Base-by-base conservation (phyloP, 2,113 vertebrate genomes). In the Rhinopomastus cyanomelas region DNA sequence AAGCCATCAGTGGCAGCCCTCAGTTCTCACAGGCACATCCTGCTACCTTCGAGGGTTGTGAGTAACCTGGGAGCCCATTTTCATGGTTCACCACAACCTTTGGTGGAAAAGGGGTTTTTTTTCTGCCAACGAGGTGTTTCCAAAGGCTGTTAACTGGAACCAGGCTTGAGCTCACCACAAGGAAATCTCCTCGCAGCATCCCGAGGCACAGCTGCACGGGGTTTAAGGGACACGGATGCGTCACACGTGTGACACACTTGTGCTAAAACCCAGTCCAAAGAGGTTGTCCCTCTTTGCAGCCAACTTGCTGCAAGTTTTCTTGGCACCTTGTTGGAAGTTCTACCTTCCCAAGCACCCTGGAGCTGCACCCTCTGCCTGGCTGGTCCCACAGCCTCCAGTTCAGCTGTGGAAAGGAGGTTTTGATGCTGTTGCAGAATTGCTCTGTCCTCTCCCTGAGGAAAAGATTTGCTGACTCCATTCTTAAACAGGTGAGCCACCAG, bases 41-140 rank as follows among this genome's bases (percentile, higher is more conserved):
- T 79, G 49, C 52, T 56, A 46, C 89, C 78, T 82, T 56, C 4
- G 2, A 62, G 61, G 59, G n/a, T n/a, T 64, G 49, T 20, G 53
- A 85, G 66, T 44, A 79, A 81, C 59, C 44, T 49, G 55, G 71
- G 30, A 82, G 74, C 75, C 75, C 75, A 0, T 87, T 91, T 94
- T 91, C 78, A 95, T 85, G 62, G 75, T 65, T 95, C 64, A 94
- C 89, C 87, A 94, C 92, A 94, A 94, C 87, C 87, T 93, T 78
- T 55, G 57, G 88, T 62, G 29, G 71, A 56, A 94, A 86, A 39
- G 1, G 4, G 7, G 18, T 73, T 42, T 78, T 69, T 42, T 55
- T 79, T 11, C 77, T 87, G 77, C 52, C 69, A 90, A 81, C 52
- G 37, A 90, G 57, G 85, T 49, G 32, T 87, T 93, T 95, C 75